Base-by-base conservation (phyloP, 1,140 invertebrate species). In the Cotesia chilonis region DNA sequence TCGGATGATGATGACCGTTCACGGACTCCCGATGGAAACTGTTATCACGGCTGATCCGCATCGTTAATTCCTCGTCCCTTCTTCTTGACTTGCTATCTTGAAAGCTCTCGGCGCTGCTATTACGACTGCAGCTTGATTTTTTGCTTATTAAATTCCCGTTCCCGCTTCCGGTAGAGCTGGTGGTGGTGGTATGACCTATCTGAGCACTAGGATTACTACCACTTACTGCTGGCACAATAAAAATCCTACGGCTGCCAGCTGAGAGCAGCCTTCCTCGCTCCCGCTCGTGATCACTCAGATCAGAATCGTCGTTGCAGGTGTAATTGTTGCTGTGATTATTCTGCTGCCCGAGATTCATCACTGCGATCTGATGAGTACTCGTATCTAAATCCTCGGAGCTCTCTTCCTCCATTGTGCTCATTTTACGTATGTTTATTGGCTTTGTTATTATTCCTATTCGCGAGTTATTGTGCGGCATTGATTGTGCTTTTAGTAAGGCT, bases 321-420 rank as follows among this genome's bases (percentile, higher is more conserved):
- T 47, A 47, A 47, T 47, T 47, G 41, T 47, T 47, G 6, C 41
- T 47, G 41, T 7, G 7, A 55, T 41, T 64, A 57, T 76, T 75
- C 14, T 79, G 77, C 71, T 75, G 52, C 10, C 55, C 63, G 47
- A 37, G n/a, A 66, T 28, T 72, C 17, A 61, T 68, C 35, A 14
- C 57, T 68, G 35, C 59, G 12, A 66, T 63, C n/a, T 63, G 57
- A 59, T 59, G 57, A 28, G 80, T 36, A n/a, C 47, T 28, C 4
- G 80, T 75, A 47, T 85, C 81, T 14, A 77, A 41, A 20, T 83
- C 83, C 63, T 84, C 82, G 1, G 83, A 80, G 14, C 75, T 75
- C 10, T 82, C 79, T 69, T 85, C 83, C 60, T 85, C 83, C 83
- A 84, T 85, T 9, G 79, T 82, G 64, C 81, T 85, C 83, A 85